Percentiles rank a stretch among this genome's conserved stretches.
Conservation (phyloP, 2,888 invertebrate genomes). For the Sinodicranocentrus sp. region DNA sequence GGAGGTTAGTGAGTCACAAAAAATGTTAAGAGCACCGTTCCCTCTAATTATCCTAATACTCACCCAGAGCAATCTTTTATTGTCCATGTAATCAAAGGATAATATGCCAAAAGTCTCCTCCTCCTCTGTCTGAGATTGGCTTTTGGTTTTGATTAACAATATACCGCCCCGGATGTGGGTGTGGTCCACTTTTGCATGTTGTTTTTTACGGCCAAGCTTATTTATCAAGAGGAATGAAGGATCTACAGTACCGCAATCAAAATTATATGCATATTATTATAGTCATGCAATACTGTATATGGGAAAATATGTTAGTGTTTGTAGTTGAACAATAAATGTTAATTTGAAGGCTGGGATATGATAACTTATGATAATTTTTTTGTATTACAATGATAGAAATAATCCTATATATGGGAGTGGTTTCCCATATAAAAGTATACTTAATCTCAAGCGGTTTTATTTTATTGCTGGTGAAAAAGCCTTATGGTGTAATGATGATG, state of each 20-base stretch:
- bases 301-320: slow-evolving; percentile 6
- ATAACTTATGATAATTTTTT: slow-evolving; percentile 54
- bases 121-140: slow-evolving; percentile 65
- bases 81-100: slow-evolving; percentile 58
- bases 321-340: slow-evolving; percentile 52
- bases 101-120: slow-evolving; percentile 59
- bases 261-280: neutral
- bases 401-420: slow-evolving; percentile 54
- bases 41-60: slow-evolving; percentile 7
- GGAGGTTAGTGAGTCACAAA: neutral
- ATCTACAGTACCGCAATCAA: neutral
- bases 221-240: slow-evolving; percentile 6
- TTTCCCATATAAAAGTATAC: neutral
- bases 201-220: too few relatives aligned
- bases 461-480: slow-evolving; percentile 23
- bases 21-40: neutral
- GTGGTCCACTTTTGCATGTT: slow-evolving; percentile 69
- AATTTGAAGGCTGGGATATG: slow-evolving; percentile 50
- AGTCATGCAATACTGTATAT: slow-evolving; percentile 9
- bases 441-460: slow-evolving; percentile 61
- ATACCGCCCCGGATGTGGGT: slow-evolving; percentile 75
- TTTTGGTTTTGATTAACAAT: slow-evolving; percentile 68
- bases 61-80: slow-evolving; percentile 23
- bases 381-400: slow-evolving; percentile 50
- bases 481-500: slow-evolving; percentile 1